These are phyloP conservation scores for Dipodomys spectabilis DNA, from an alignment of 2,113 vertebrate species.

Conservation along the genomic window DNA sequence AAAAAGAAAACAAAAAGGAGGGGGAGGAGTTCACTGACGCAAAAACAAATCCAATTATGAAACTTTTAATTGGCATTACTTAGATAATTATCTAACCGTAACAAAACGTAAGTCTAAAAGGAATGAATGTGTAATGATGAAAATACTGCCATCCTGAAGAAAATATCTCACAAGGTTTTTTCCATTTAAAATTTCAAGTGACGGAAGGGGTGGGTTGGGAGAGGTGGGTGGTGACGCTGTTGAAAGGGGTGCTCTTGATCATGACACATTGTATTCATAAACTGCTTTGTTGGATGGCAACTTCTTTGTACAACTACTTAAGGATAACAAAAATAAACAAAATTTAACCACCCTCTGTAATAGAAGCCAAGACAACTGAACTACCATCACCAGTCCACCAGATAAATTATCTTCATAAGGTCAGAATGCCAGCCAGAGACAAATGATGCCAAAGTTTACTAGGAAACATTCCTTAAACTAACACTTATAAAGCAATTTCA, in stretches of 20 bases:
- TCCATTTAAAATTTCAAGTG: constrained; percentile 13
- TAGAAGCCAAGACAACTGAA: neutral
- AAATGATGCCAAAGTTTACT: constrained; percentile 11
- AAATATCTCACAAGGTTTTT: constrained; percentile 48
- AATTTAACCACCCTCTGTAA: neutral
- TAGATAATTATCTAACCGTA: constrained; percentile 3
- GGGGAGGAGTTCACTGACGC: neutral
- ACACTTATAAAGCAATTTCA: constrained; percentile 41
- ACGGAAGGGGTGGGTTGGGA: too few relatives aligned
- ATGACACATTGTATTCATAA: too few relatives aligned
- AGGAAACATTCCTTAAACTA: constrained; percentile 32
- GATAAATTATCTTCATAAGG: neutral
- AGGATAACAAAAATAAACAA: too few relatives aligned
- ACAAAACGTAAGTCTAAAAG: constrained; percentile 27
- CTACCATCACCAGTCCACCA: neutral
- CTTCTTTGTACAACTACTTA: too few relatives aligned
- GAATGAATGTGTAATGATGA: constrained; percentile 11
- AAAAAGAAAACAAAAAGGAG: neutral
- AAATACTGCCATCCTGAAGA: neutral
- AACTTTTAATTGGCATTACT: constrained; percentile 35
- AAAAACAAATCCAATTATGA: constrained; percentile 31
- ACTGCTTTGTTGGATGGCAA: too few relatives aligned
- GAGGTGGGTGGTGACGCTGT: too few relatives aligned
- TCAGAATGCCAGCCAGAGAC: constrained; percentile 8
- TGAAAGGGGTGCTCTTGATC: too few relatives aligned